Base-by-base conservation (phyloP, 2,888 invertebrate species). In the Tetheella fluctuosa region DNA sequence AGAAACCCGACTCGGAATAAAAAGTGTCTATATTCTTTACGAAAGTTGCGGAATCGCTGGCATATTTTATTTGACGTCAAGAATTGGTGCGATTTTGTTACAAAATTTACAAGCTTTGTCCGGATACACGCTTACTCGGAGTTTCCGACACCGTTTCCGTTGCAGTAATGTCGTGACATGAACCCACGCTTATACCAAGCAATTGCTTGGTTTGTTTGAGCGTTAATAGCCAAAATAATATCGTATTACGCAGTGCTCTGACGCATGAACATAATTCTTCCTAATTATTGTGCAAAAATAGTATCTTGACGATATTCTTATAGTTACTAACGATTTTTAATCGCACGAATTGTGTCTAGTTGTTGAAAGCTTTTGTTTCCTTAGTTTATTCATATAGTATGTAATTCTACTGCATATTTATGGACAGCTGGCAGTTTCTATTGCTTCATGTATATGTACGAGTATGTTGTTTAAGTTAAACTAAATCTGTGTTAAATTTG, bases 331-430 rank as follows among this genome's bases (percentile, higher is more conserved):
- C 0, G 17, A 20, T 48, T 20, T 20, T 2, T 48, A 48, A 48
- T 20, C 17, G 6, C 20, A 17, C 1, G 17, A 8, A 17, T 20
- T 48, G 1, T 42, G 8, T 48, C 34, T 12, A 17, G 20, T 20
- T 17, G 1, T 20, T 48, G 42, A 17, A 39, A 39, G n/a, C n/a
- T 6, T 39, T 39, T 39, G n/a, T 39, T 39, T 3, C 4, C 39
- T n/a, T 39, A 39, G 39, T 39, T n/a, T 39, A 15, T 39, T 39
- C 20, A 48, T 20, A n/a, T 20, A n/a, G 42, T 3, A 42, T 39
- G 37, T 39, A 42, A 42, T 42, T 20, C 20, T 17, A 48, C 10
- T 48, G 42, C 17, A 48, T 48, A 48, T 48, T 48, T 48, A 48
- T 20, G 20, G n/a, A 48, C 7, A 48, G 42, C 20, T 48, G 42